phyloP scores from a whole-genome alignment of 1,140 invertebrate genomes.

The Pararge aegeria region DNA sequence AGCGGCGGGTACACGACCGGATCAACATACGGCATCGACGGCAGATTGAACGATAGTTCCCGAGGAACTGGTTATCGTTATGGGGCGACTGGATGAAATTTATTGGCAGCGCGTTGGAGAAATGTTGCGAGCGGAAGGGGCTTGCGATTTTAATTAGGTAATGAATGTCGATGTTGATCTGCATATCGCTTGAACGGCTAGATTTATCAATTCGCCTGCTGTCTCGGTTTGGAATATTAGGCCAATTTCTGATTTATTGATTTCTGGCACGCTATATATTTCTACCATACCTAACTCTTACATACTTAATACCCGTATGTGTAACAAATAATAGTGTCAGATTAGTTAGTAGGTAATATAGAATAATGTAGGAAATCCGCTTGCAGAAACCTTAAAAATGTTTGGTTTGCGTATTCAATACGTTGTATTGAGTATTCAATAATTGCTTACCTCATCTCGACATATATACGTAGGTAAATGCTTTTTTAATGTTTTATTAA shows the following conservation, averaged over 20 bases:
- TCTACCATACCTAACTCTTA: background rate
- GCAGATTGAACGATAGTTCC: slow-evolving; percentile 79
- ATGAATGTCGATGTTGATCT: slow-evolving; percentile 79
- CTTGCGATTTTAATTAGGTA: slow-evolving; percentile 79
- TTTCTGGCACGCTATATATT: slow-evolving; percentile 38
- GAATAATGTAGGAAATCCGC: background rate
- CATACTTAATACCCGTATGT: background rate
- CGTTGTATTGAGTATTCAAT: too few species aligned
- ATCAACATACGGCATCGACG: slow-evolving; percentile 77
- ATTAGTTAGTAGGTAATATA: background rate
- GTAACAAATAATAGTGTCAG: slow-evolving; percentile 1
- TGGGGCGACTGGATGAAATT: slow-evolving; percentile 78
- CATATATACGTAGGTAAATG: too few species aligned
- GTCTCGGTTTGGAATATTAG: slow-evolving; percentile 51
- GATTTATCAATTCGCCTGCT: slow-evolving; percentile 71
- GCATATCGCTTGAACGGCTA: slow-evolving; percentile 75
- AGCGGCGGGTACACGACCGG: slow-evolving; percentile 76
- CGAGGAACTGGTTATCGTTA: slow-evolving; percentile 79
- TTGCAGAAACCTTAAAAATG: slow-evolving; percentile 3
- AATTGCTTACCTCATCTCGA: background rate
- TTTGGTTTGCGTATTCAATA: background rate
- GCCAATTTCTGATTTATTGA: slow-evolving; percentile 55
- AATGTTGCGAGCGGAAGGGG: slow-evolving; percentile 78
- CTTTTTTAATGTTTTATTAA: too few species aligned
- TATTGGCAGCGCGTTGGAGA: slow-evolving; percentile 77